Evolutionary conservation across 2,888 invertebrate genomes (phyloP).

Genomic region (Euplagia quadripunctaria): DNA sequence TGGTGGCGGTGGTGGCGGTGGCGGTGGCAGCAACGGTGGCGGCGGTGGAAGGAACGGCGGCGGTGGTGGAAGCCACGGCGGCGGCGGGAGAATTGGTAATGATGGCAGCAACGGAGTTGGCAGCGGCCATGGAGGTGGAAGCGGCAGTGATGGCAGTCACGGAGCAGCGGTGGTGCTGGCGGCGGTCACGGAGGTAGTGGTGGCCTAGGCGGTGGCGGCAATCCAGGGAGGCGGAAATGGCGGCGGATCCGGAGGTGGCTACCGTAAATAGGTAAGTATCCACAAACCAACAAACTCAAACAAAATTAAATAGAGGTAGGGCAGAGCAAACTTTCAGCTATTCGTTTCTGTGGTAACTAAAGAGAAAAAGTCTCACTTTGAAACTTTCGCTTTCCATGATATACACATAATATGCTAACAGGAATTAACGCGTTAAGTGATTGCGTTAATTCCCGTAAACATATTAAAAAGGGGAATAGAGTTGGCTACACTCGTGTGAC

Average conservation of each 20-base stretch:
- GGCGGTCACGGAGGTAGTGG: conserved; percentile 38
- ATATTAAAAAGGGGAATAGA: too few species aligned
- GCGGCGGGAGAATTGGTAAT: conserved; percentile 31
- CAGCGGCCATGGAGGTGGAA: conserved; percentile 33
- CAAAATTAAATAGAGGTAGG: not conserved
- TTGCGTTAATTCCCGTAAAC: too few species aligned
- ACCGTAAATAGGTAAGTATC: conserved; percentile 57
- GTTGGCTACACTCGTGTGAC: too few species aligned
- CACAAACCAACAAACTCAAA: not conserved
- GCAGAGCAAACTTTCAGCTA: too few species aligned
- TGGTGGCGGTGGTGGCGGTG: conserved; percentile 52
- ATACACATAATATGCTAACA: too few species aligned
- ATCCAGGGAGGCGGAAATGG: conserved; percentile 41
- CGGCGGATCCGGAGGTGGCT: conserved; percentile 51
- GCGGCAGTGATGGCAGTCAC: conserved; percentile 48
- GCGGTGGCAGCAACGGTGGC: conserved; percentile 41
- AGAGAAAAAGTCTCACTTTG: too few species aligned
- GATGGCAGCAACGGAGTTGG: conserved; percentile 34
- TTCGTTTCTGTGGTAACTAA: too few species aligned
- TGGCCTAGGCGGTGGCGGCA: conserved; percentile 36
- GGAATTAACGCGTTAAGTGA: too few species aligned
- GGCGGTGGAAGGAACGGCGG: conserved; percentile 41
- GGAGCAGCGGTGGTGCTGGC: conserved; percentile 32
- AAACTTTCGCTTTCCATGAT: too few species aligned
- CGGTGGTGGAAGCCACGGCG: conserved; percentile 50